Evolutionary conservation across 2,113 vertebrate species (phyloP).

Genomic region (Cryptotis parvus): DNA sequence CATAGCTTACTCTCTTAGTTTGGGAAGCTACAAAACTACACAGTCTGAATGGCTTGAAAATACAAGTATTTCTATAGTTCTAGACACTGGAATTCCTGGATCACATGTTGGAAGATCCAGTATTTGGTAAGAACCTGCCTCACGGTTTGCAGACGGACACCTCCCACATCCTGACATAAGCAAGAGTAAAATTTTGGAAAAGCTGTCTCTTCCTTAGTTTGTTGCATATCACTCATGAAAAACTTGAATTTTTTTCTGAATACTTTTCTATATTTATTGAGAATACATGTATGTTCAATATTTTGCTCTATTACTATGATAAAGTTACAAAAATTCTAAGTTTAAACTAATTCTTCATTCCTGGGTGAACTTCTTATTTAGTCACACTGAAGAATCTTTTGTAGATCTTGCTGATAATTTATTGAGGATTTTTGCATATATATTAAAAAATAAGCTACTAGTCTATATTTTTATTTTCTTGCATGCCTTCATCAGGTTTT

Average conservation of each 20-base stretch:
- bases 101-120: neutral
- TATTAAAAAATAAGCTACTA: conserved; percentile 15
- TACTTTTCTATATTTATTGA: neutral
- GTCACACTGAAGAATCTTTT: neutral
- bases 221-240: neutral
- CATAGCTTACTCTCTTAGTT: neutral
- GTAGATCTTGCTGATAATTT: neutral
- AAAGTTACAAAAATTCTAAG: neutral
- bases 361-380: neutral
- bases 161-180: neutral
- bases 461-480: neutral
- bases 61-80: neutral
- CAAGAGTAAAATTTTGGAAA: neutral
- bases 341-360: conserved; percentile 18
- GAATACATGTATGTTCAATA: neutral
- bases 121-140: neutral
- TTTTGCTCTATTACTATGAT: neutral
- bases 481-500: neutral
- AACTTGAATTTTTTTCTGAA: neutral
- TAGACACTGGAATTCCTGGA: neutral
- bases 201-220: neutral
- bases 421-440: neutral
- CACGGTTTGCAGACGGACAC: neutral
- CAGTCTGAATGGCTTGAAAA: neutral
- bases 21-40: neutral